Conservation (phyloP, 2,113 vertebrate species). For the Oceanites oceanicus region DNA sequence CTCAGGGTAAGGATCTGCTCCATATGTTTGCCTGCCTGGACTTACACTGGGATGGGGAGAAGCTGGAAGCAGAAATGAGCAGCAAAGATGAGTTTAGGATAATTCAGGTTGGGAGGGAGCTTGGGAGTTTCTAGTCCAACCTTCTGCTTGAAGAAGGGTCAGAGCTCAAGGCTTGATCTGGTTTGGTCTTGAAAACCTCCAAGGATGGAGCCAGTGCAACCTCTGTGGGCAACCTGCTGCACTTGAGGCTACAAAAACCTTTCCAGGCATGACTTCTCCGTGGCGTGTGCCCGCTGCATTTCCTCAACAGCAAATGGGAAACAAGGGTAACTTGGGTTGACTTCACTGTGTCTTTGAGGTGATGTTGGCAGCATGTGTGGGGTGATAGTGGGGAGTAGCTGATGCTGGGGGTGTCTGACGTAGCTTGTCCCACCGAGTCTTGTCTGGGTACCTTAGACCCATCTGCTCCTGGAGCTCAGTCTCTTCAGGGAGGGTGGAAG, state of each 20-base stretch:
- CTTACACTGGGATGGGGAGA: fast-evolving
- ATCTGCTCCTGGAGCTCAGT: neutral
- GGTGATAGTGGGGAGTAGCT: neutral
- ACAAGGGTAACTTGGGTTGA: neutral
- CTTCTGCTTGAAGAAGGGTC: neutral
- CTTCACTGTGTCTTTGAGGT: neutral
- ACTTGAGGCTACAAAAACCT: neutral
- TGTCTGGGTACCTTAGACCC: neutral
- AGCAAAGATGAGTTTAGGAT: neutral
- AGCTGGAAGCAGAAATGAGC: neutral
- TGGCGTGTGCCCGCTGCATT: fast-evolving
- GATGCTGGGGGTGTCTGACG: fast-evolving
- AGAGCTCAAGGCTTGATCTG: neutral
- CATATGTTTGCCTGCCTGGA: fast-evolving
- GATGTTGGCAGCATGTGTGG: fast-evolving
- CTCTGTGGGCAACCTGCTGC: neutral
- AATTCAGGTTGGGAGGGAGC: neutral
- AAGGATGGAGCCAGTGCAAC: neutral
- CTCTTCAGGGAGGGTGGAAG: neutral
- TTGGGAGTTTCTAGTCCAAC: neutral
- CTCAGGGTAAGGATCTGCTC: neutral
- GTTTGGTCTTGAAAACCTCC: neutral
- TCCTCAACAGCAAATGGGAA: fast-evolving
- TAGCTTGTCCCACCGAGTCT: neutral
- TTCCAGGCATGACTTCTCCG: neutral